phyloP scores from a whole-genome alignment of 2,113 vertebrate species.

The Beaufortia kweichowensis region DNA sequence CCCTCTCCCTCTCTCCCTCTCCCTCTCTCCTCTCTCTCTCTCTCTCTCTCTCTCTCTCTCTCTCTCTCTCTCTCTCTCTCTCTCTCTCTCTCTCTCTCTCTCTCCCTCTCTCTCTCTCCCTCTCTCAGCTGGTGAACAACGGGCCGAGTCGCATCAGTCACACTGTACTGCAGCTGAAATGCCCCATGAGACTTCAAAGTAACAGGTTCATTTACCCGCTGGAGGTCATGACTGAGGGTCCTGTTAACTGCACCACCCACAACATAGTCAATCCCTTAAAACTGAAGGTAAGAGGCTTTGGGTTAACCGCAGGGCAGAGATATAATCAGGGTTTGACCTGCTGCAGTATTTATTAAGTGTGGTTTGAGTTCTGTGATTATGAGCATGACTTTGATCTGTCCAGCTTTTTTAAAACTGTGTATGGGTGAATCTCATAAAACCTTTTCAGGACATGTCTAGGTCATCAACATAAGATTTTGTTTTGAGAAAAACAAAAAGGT shows the following conservation, averaged over 20 bases:
- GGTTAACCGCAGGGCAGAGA: slow-evolving; percentile 25
- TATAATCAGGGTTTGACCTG: slow-evolving; percentile 1
- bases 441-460: not conserved
- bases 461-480: not conserved
- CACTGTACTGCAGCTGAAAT: slow-evolving; percentile 78
- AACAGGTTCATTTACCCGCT: slow-evolving; percentile 79
- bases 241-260: slow-evolving; percentile 81
- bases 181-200: slow-evolving; percentile 73
- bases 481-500: too few relatives aligned
- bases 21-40: slow-evolving; percentile 25
- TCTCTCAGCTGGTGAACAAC: slow-evolving; percentile 79
- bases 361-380: slow-evolving; percentile 11
- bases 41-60: slow-evolving; percentile 10
- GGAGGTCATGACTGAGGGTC: slow-evolving; percentile 72
- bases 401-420: not conserved
- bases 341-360: not conserved
- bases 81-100: not conserved
- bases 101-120: slow-evolving; percentile 9
- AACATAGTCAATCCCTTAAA: slow-evolving; percentile 71
- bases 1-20: slow-evolving; percentile 9
- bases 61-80: not conserved
- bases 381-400: not conserved
- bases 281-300: slow-evolving; percentile 75
- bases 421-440: not conserved
- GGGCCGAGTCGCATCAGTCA: slow-evolving; percentile 85